Percentiles rank a stretch among this genome's conserved stretches.
These are phyloP conservation scores for Pocillopora meandrina DNA, from an alignment of 92 coral and sea anemone species.

Conservation along the genomic window DNA sequence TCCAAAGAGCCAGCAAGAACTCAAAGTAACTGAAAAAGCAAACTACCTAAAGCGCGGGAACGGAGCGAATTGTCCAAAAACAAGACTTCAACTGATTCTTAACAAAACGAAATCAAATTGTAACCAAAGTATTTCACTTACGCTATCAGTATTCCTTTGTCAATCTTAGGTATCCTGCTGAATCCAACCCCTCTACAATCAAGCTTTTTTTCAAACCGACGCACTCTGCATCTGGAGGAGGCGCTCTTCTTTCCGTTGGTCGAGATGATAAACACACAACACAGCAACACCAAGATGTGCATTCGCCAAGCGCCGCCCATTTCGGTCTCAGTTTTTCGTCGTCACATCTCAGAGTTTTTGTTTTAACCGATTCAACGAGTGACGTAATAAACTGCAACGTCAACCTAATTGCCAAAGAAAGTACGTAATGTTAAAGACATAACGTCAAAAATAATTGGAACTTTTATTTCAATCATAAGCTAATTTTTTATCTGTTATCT, in stretches of 20 bases:
- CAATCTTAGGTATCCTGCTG: constrained; percentile 6
- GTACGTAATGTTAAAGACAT: too few species aligned
- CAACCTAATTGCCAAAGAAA: too few species aligned
- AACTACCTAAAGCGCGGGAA: too few species aligned
- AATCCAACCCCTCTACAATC: constrained; percentile 16
- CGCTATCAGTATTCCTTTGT: constrained; percentile 6
- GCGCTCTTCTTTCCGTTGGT: not conserved
- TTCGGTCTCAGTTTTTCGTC: not conserved
- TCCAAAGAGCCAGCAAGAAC: too few species aligned
- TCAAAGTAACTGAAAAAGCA: too few species aligned
- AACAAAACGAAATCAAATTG: not conserved
- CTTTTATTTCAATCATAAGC: too few species aligned
- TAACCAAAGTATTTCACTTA: constrained; percentile 4
- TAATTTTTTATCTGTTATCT: too few species aligned
- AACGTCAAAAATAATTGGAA: too few species aligned
- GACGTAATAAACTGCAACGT: too few species aligned
- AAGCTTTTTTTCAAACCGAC: not conserved
- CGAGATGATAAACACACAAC: not conserved
- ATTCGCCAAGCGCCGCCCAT: constrained; percentile 11
- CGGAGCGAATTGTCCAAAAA: not conserved
- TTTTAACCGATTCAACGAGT: too few species aligned
- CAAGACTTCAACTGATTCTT: not conserved
- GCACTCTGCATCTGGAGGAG: constrained; percentile 13
- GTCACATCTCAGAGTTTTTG: not conserved
- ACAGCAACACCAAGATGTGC: not conserved